These are phyloP conservation scores for Arrhamphus sclerolepis DNA, from an alignment of 2,797 vertebrate species.

Conservation along the genomic window DNA sequence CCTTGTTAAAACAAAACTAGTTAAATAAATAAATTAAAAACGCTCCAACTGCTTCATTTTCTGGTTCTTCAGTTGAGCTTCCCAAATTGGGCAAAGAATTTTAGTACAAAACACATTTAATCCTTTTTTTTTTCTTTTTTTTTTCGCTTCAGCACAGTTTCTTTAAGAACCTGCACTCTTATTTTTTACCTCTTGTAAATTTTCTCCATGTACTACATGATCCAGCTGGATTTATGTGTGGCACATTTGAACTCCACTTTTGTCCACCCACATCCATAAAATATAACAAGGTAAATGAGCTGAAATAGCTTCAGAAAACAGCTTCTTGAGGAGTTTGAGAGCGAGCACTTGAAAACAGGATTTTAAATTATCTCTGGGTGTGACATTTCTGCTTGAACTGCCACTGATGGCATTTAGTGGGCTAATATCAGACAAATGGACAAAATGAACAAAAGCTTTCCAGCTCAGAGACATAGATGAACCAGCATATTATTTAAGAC, in stretches of 20 bases:
- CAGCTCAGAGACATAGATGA: constrained; percentile 27
- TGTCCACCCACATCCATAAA: constrained; percentile 37
- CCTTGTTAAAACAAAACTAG: constrained; percentile 32
- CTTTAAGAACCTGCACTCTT: constrained; percentile 30
- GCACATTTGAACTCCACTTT: constrained; percentile 36
- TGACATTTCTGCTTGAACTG: constrained; percentile 15
- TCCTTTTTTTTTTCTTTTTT: constrained; percentile 21
- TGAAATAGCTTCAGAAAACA: constrained; percentile 33
- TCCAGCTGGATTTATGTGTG: constrained; percentile 51
- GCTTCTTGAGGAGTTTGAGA: constrained; percentile 29
- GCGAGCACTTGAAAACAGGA: constrained; percentile 13
- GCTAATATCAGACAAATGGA: constrained; percentile 25
- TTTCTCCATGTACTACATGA: constrained; percentile 37
- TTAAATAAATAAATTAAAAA: constrained; percentile 32
- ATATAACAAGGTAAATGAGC: constrained; percentile 35
- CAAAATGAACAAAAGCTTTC: neutral
- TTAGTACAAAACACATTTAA: constrained; percentile 39
- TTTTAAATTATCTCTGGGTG: constrained; percentile 24
- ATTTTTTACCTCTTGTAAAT: constrained; percentile 39
- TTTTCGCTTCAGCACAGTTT: constrained; percentile 19
- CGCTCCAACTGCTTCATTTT: constrained; percentile 50
- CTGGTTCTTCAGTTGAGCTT: constrained; percentile 41
- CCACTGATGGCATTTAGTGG: constrained; percentile 8
- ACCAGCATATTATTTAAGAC: constrained; percentile 17
- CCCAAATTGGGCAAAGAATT: constrained; percentile 46